Evolutionary conservation across 2,888 invertebrate genomes (phyloP).

Genomic region (Andrena chrysosceles): DNA sequence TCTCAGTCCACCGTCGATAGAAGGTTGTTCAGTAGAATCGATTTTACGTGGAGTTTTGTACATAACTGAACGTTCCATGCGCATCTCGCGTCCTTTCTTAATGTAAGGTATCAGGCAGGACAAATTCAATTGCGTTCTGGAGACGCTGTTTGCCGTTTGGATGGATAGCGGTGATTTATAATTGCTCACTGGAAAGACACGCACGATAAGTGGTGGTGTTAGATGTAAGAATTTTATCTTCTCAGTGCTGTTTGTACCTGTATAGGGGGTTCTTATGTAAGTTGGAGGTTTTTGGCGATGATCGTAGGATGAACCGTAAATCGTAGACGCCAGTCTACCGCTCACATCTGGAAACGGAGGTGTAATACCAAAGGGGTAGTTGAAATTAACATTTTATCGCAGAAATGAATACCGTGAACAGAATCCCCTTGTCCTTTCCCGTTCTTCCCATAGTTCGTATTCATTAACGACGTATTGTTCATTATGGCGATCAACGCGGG

Average conservation of each 20-base stretch:
- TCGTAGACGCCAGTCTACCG: conserved; percentile 70
- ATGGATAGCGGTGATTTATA: conserved; percentile 81
- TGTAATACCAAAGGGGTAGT: neutral
- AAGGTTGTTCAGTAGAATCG: conserved; percentile 32
- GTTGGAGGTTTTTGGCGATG: conserved; percentile 72
- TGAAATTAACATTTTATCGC: neutral
- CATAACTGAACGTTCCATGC: conserved; percentile 81
- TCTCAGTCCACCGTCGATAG: conserved; percentile 55
- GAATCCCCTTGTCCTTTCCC: conserved; percentile 74
- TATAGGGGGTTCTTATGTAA: conserved; percentile 83
- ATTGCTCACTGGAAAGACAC: conserved; percentile 75
- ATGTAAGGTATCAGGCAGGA: conserved; percentile 82
- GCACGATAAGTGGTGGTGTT: neutral
- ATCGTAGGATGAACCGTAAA: conserved; percentile 66
- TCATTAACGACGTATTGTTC: conserved; percentile 76
- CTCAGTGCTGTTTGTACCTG: conserved; percentile 68
- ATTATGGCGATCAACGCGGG: conserved; percentile 78
- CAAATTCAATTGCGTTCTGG: conserved; percentile 75
- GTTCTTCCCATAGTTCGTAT: conserved; percentile 69
- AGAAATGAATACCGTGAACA: conserved; percentile 66
- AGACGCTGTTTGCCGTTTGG: conserved; percentile 78
- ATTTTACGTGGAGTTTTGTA: conserved; percentile 79
- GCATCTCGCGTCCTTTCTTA: conserved; percentile 79
- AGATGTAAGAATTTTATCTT: neutral
- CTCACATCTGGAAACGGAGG: conserved; percentile 65